Evolutionary conservation across 2,888 invertebrate genomes (phyloP).

Genomic region (Cremastinae sp.): DNA sequence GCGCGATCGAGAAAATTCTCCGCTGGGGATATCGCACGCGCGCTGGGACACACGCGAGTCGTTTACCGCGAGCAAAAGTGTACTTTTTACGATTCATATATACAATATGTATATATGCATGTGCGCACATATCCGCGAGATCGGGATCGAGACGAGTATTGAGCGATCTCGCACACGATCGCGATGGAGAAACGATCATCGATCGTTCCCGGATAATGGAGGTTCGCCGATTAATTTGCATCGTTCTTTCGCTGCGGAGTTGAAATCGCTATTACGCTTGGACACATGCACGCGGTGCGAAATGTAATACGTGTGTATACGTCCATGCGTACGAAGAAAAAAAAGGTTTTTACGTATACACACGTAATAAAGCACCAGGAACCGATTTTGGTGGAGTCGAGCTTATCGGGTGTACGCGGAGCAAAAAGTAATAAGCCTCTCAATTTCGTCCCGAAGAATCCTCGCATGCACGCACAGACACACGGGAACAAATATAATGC

Average conservation of each 20-base stretch:
- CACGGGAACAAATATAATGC: conserved; percentile 15
- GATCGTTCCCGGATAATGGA: conserved; percentile 64
- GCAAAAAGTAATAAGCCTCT: conserved; percentile 37
- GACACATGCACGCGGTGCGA: not conserved
- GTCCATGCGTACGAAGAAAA: not conserved
- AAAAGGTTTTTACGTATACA: not conserved
- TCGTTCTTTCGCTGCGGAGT: conserved; percentile 64
- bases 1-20: conserved; percentile 3
- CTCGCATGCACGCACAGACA: not conserved
- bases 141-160: conserved; percentile 17
- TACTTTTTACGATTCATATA: conserved; percentile 23
- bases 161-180: conserved; percentile 55
- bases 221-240: conserved; percentile 73
- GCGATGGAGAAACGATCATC: conserved; percentile 42
- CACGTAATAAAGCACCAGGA: not conserved
- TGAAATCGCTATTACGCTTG: conserved; percentile 65
- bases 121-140: not conserved
- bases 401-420: conserved; percentile 20
- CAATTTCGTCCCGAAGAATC: conserved; percentile 42
- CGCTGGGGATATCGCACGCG: conserved; percentile 37
- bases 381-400: conserved; percentile 41
- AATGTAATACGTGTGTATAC: not conserved
- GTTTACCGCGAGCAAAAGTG: conserved; percentile 1
- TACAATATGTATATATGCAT: conserved; percentile 1
- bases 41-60: conserved; percentile 53